Evolutionary conservation across 64 coral and sea anemone genomes (phyloP), one percentile per base, ranked within the genome.

Genomic region (Dendrophyllia cribrosa): DNA sequence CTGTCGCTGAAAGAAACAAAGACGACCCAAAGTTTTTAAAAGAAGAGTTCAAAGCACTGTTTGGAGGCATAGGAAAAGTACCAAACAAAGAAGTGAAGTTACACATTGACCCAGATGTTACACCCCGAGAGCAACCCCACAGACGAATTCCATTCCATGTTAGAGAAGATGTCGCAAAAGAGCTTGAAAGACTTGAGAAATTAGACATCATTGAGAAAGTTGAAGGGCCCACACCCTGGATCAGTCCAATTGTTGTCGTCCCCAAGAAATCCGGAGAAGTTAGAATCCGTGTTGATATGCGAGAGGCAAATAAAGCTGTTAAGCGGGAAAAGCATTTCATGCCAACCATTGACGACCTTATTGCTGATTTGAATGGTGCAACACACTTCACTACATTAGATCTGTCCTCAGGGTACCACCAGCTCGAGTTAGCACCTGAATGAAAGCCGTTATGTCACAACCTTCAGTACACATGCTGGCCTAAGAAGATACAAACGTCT

Each of bases 361-460:
- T 72, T 34, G 89, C 75, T 46, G 88, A 79, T 69, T 64, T 90
- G 2, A 80, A 90, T 63, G 46, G 75, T 22, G 88, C 88, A 45
- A 91, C 77, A 1, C 62, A 50, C 26, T 82, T 91, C 6, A 82
- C 17, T 15, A 91, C n/a, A 82, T 51, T 82, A 43, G 65, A 91
- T 51, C 89, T 86, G 51, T 92, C 90, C 4, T 74, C 85, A 45
- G 85, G 90, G 23, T 92, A 77, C 51, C 90, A 92, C 67, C 80
- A 86, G 22, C 21, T 92, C 45, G 79, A 83, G 44, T 51, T 92
- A 74, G 46, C 67, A 51, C 51, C 69, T 6, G 46, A 92, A 68
- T 6, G 46, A 92, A 68, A 84, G 78, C 25, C 69, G 70, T 46
- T 15, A 85, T 62, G 14, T 87, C 44, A 87, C 85, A 49, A 43